Evolutionary conservation across 2,113 vertebrate species (phyloP).

Genomic region (Serilophus lunatus): DNA sequence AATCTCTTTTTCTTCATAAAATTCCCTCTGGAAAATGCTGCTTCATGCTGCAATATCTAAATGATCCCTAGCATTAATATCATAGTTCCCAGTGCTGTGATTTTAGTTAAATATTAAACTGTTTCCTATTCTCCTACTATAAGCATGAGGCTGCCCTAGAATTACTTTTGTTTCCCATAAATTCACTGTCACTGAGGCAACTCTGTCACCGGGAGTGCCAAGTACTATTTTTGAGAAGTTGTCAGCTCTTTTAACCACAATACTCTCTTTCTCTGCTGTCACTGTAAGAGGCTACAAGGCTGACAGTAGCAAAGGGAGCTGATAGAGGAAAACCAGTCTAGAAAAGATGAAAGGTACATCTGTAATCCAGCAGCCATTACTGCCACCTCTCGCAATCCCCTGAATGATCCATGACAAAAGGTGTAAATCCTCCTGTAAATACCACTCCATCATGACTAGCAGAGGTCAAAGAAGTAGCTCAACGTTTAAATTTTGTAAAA

Average conservation of each 20-base stretch:
- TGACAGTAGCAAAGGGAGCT: not conserved
- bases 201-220: accelerated
- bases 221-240: not conserved
- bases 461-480: slow-evolving; percentile 11
- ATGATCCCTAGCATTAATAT: not conserved
- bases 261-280: not conserved
- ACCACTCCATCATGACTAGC: not conserved
- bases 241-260: not conserved
- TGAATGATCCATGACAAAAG: not conserved
- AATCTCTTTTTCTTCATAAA: not conserved
- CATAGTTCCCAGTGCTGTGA: accelerated
- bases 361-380: not conserved
- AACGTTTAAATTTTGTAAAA: not conserved
- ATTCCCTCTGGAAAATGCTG: not conserved
- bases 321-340: not conserved
- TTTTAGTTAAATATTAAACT: not conserved
- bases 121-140: not conserved
- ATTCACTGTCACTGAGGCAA: not conserved
- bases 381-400: not conserved
- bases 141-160: not conserved
- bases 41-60: not conserved
- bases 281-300: not conserved
- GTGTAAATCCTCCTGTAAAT: slow-evolving; percentile 35
- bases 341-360: slow-evolving; percentile 34
- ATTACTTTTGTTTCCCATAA: not conserved